A percentile compares a stretch with the other conserved stretches of the same genome.
Conservation (phyloP, 2,888 invertebrate genomes). For the Scaptomyza flava region DNA sequence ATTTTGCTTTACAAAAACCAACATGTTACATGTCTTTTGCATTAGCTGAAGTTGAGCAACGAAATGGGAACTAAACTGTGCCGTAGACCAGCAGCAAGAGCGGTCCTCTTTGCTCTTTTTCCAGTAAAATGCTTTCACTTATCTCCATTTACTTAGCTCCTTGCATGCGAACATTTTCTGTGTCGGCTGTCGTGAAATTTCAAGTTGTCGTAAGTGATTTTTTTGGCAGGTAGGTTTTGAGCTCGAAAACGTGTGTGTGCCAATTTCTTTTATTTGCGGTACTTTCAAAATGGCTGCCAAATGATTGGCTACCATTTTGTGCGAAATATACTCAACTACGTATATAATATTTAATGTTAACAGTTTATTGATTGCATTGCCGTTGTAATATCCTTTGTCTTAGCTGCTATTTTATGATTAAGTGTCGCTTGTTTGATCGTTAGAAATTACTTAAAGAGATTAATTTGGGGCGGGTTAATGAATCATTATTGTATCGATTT, state of each 20-base stretch:
- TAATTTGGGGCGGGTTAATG: neutral
- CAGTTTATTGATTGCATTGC: constrained; percentile 26
- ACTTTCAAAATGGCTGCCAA: constrained; percentile 29
- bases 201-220: constrained; percentile 37
- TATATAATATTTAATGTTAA: constrained; percentile 17
- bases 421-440: constrained; percentile 8
- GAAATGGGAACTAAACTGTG: constrained; percentile 41
- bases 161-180: constrained; percentile 25
- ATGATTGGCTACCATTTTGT: constrained; percentile 17
- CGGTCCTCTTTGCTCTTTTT: neutral
- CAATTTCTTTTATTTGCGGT: constrained; percentile 12
- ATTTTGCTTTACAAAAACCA: neutral
- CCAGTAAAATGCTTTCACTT: constrained; percentile 36
- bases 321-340: neutral
- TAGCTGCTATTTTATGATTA: constrained; percentile 6
- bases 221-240: constrained; percentile 4
- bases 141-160: constrained; percentile 25
- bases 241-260: neutral
- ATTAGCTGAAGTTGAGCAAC: constrained; percentile 38
- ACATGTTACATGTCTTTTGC: constrained; percentile 51
- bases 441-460: constrained; percentile 21
- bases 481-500: constrained; percentile 6
- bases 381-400: constrained; percentile 10
- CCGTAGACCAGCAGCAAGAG: constrained; percentile 10
- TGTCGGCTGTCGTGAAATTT: constrained; percentile 53